These are phyloP conservation scores for Eurytoma californica DNA, from an alignment of 2,888 invertebrate species.

Conservation along the genomic window DNA sequence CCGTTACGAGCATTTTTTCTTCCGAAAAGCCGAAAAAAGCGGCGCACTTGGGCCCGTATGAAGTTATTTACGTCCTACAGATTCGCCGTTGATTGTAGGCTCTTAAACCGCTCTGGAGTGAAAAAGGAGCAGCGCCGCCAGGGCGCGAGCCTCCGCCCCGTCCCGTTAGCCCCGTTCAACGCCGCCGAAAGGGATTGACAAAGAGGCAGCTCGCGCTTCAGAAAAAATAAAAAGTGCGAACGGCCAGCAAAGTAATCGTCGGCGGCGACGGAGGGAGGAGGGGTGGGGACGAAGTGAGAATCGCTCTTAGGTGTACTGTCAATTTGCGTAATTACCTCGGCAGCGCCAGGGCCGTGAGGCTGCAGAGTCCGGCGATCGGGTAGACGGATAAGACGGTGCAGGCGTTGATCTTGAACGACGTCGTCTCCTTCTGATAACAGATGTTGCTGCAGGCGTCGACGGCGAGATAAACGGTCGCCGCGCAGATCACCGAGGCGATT, in stretches of 20 bases:
- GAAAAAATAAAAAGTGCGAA: too few species aligned
- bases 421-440: conserved; percentile 66
- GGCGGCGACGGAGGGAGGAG: too few species aligned
- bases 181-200: background rate
- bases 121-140: too few species aligned
- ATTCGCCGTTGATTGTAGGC: too few species aligned
- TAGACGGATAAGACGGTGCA: conserved; percentile 67
- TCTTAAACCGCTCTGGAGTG: too few species aligned
- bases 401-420: conserved; percentile 66
- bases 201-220: too few species aligned
- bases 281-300: background rate
- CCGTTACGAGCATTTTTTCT: too few species aligned
- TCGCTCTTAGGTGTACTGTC: background rate
- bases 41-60: too few species aligned
- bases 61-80: too few species aligned
- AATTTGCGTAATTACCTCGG: conserved; percentile 67
- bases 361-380: conserved; percentile 69
- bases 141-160: too few species aligned
- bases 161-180: background rate
- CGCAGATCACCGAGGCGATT: conserved; percentile 64
- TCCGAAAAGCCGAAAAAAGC: too few species aligned
- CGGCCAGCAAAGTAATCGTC: too few species aligned
- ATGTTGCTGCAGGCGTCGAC: conserved; percentile 67
- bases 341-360: conserved; percentile 68
- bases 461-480: conserved; percentile 66